Evolutionary conservation across 2,113 vertebrate genomes (phyloP).

Genomic region (Okapia johnstoni): DNA sequence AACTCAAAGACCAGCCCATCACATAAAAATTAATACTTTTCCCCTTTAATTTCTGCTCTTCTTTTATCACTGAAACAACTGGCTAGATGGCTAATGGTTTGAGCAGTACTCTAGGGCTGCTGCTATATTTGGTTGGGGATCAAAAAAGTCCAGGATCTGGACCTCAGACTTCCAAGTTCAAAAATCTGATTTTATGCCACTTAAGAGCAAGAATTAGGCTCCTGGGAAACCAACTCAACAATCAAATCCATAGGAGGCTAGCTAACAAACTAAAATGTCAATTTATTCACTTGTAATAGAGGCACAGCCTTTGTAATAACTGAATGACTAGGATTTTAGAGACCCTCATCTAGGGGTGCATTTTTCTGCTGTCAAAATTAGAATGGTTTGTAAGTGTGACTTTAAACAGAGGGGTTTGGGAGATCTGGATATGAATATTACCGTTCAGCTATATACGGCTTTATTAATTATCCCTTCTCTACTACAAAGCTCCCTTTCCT

Average conservation of each 20-base stretch:
- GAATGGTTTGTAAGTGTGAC: background rate
- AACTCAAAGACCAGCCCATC: background rate
- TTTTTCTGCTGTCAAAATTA: background rate
- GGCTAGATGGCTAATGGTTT: background rate
- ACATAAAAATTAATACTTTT: background rate
- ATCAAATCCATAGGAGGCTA: background rate
- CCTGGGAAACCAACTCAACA: background rate
- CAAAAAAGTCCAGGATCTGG: background rate
- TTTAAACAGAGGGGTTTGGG: background rate
- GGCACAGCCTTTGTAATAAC: background rate
- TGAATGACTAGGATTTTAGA: background rate
- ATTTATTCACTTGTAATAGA: constrained; percentile 3
- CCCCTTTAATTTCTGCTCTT: background rate
- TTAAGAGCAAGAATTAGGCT: background rate
- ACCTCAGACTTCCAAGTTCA: background rate
- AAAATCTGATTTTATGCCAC: background rate
- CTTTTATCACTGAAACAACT: background rate
- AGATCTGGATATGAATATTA: background rate
- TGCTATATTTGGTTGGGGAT: background rate
- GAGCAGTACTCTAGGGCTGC: background rate
- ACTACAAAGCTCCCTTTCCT: background rate
- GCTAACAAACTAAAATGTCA: background rate
- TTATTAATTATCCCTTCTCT: background rate
- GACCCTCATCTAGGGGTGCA: background rate
- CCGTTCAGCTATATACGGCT: background rate